phyloP scores from a whole-genome alignment of 92 coral and sea anemone genomes.

The Porites evermanni region DNA sequence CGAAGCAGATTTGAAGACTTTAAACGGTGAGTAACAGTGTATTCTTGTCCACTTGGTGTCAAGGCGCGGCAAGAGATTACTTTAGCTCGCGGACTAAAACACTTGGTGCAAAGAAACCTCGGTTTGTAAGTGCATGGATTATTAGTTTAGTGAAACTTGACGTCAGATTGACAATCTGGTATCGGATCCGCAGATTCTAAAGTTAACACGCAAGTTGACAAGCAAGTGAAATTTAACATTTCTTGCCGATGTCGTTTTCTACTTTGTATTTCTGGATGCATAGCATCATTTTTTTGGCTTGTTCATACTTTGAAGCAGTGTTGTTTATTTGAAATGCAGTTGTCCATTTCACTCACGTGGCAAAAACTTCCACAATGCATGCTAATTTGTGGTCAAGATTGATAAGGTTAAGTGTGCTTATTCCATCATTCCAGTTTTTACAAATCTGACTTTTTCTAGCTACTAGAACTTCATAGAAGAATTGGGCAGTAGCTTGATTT shows the following conservation, averaged over 20 bases:
- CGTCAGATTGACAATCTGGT: background rate
- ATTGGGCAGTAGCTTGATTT: no score
- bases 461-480: background rate
- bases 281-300: no score
- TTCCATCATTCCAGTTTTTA: background rate
- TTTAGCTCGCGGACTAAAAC: background rate
- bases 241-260: background rate
- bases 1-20: background rate
- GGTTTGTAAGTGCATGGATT: background rate
- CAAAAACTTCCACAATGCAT: background rate
- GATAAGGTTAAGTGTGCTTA: background rate
- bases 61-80: background rate
- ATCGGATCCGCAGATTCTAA: background rate
- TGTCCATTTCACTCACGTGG: background rate
- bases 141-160: background rate
- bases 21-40: conserved; percentile 3
- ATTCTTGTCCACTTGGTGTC: background rate
- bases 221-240: background rate
- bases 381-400: no score
- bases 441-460: background rate
- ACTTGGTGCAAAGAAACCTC: background rate
- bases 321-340: background rate
- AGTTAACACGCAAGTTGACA: background rate
- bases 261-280: background rate
- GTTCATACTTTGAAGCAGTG: background rate